Conservation (phyloP, 1,140 invertebrate species). For the Drosophila aff. region DNA sequence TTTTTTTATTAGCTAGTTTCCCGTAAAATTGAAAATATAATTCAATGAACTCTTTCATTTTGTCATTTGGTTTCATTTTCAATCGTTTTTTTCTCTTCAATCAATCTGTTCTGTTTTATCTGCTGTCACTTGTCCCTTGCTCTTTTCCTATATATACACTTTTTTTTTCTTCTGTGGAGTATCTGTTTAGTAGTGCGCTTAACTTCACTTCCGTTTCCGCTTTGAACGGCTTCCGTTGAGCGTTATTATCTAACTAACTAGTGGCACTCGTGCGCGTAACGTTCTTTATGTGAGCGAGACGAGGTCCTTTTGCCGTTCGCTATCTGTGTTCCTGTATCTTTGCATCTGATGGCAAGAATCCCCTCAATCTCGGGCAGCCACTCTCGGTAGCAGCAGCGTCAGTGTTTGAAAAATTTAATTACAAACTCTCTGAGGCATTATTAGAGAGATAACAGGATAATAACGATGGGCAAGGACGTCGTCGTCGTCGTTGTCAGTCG, state of each 20-base stretch:
- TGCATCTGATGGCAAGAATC: slow-evolving; percentile 28
- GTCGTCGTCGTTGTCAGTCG: slow-evolving; percentile 27
- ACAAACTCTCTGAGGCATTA: slow-evolving; percentile 83
- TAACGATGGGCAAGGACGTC: slow-evolving; percentile 79
- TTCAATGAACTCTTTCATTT: slow-evolving; percentile 14
- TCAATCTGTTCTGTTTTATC: slow-evolving; percentile 29
- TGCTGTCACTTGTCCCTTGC: background rate
- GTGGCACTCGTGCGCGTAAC: slow-evolving; percentile 81
- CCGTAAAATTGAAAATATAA: slow-evolving; percentile 3
- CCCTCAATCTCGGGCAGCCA: slow-evolving; percentile 25
- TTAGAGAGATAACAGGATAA: slow-evolving; percentile 84
- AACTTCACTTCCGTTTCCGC: slow-evolving; percentile 82
- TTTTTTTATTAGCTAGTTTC: background rate
- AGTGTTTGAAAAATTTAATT: slow-evolving; percentile 82
- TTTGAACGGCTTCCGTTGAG: slow-evolving; percentile 78
- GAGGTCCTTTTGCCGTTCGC: slow-evolving; percentile 4
- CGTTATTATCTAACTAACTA: slow-evolving; percentile 83
- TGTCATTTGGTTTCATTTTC: slow-evolving; percentile 26
- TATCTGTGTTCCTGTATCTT: slow-evolving; percentile 47
- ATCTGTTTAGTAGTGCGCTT: slow-evolving; percentile 82
- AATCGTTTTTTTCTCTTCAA: slow-evolving; percentile 42
- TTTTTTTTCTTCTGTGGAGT: slow-evolving; percentile 41
- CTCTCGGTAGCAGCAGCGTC: slow-evolving; percentile 19
- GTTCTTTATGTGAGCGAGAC: slow-evolving; percentile 62
- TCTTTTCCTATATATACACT: no score